Evolutionary conservation across 2,113 vertebrate species (phyloP).

Genomic region (Ceyx margarethae): DNA sequence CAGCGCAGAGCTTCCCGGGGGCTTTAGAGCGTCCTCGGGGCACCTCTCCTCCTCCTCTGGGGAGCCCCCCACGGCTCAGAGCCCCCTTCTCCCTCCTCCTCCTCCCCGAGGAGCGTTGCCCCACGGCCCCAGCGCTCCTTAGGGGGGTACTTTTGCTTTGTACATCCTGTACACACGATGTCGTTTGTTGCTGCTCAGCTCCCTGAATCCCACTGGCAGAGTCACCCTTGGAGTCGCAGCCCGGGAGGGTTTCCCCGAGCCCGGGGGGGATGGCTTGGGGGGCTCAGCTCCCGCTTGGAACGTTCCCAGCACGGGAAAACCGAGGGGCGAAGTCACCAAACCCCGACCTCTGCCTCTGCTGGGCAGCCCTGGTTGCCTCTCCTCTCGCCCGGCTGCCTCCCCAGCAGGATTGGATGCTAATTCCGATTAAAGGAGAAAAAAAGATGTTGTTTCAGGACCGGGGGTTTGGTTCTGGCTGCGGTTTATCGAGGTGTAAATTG

Average conservation of each 20-base stretch:
- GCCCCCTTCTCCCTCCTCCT: neutral
- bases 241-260: neutral
- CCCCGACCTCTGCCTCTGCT: neutral
- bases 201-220: neutral
- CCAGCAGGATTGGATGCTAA: neutral
- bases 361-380: neutral
- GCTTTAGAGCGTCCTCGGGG: neutral
- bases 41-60: neutral
- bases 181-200: neutral
- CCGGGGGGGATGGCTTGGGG: neutral
- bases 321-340: neutral
- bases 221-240: neutral
- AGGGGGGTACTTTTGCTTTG: neutral
- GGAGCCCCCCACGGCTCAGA: neutral
- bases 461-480: neutral
- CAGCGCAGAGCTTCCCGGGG: no score
- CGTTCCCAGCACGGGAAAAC: neutral
- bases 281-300: neutral
- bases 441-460: neutral
- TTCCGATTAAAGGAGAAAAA: neutral
- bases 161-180: fast-evolving
- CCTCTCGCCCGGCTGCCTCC: neutral
- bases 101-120: neutral
- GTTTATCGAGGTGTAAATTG: neutral
- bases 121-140: neutral